Percentiles rank a stretch among this genome's conserved stretches.
phyloP scores from a whole-genome alignment of 2,888 invertebrate species.

The Amphipoea oculea region DNA sequence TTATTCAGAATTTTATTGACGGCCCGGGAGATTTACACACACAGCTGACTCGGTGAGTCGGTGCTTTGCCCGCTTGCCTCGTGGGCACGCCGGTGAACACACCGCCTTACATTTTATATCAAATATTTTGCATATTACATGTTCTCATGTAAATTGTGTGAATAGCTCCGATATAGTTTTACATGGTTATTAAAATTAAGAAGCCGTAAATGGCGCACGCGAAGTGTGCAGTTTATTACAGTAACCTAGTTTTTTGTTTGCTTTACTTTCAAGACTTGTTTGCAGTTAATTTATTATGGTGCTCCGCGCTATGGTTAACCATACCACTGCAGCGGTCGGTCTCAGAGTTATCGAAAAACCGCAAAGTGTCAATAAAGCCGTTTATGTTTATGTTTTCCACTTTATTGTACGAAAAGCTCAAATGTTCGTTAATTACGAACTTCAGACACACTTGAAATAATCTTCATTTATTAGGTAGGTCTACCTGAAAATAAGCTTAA shows the following conservation, averaged over 20 bases:
- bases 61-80: slow-evolving; percentile 39
- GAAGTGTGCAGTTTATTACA: slow-evolving; percentile 50
- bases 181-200: slow-evolving; percentile 62
- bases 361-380: neutral
- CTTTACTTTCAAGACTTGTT: slow-evolving; percentile 46
- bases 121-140: slow-evolving; percentile 60
- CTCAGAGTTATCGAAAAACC: slow-evolving; percentile 19
- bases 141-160: slow-evolving; percentile 57
- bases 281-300: slow-evolving; percentile 45
- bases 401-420: too few species aligned
- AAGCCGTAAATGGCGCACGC: slow-evolving; percentile 56
- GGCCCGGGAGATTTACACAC: slow-evolving; percentile 73
- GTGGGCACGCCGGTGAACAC: slow-evolving; percentile 41
- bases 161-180: slow-evolving; percentile 53
- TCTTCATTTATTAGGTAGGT: neutral
- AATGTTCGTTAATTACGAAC: neutral
- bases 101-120: slow-evolving; percentile 55
- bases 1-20: slow-evolving; percentile 85
- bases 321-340: slow-evolving; percentile 1
- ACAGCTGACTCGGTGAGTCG: slow-evolving; percentile 65
- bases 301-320: slow-evolving; percentile 13
- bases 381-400: neutral
- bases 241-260: slow-evolving; percentile 49
- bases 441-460: neutral
- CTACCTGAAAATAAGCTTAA: neutral